Percentiles rank a stretch among this genome's conserved stretches.
Conservation (phyloP, 2,888 invertebrate genomes). For the Thymelicus acteon region DNA sequence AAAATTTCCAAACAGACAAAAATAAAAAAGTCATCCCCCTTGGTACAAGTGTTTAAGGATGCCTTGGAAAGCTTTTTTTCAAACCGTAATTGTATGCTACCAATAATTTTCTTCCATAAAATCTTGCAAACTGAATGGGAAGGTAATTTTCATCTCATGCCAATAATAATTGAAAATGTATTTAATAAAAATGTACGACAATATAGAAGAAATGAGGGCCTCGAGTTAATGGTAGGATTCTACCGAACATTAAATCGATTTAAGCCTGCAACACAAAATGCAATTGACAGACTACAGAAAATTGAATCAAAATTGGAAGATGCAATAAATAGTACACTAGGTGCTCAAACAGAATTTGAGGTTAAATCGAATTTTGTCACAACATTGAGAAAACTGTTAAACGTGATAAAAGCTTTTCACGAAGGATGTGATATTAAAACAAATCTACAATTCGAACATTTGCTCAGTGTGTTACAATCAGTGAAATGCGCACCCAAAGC, state of each 20-base stretch:
- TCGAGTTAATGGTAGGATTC: constrained; percentile 87
- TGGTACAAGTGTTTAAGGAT: constrained; percentile 80
- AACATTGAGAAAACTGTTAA: constrained; percentile 82
- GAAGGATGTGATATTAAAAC: constrained; percentile 66
- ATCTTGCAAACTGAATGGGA: constrained; percentile 87
- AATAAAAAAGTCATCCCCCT: constrained; percentile 60
- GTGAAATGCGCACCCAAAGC: constrained; percentile 60
- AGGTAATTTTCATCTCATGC: constrained; percentile 85
- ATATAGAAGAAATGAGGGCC: constrained; percentile 87
- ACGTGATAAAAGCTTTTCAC: constrained; percentile 76
- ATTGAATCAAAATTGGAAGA: constrained; percentile 78
- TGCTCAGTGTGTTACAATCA: constrained; percentile 48
- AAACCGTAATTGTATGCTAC: constrained; percentile 87
- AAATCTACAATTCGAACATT: constrained; percentile 61
- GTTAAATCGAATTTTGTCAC: constrained; percentile 85
- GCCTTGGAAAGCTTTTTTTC: constrained; percentile 85
- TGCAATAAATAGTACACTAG: constrained; percentile 68
- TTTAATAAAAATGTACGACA: constrained; percentile 86
- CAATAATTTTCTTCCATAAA: constrained; percentile 87
- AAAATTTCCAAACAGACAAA: constrained; percentile 72
- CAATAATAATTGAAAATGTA: constrained; percentile 84
- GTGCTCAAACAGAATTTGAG: constrained; percentile 62
- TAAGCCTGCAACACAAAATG: constrained; percentile 64
- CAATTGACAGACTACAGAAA: constrained; percentile 61
- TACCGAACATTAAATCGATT: constrained; percentile 85